A percentile compares a stretch with the other conserved stretches of the same genome.
Evolutionary conservation across 2,797 vertebrate genomes (phyloP).

Genomic region (Melanogrammus aeglefinus): DNA sequence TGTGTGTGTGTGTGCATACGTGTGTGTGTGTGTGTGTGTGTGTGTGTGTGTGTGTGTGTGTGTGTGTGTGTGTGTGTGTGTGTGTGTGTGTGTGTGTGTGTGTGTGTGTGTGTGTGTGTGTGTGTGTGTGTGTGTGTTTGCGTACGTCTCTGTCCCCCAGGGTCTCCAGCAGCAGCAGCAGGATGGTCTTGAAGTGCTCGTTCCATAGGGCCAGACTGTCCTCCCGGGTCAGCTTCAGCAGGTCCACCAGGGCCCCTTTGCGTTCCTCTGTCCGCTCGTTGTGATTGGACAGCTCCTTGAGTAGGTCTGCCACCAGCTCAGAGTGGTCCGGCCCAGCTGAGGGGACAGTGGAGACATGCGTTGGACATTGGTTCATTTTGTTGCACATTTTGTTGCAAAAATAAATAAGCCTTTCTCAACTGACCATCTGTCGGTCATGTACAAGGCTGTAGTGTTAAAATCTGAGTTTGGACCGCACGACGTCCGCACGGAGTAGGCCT

Average conservation of each 20-base stretch:
- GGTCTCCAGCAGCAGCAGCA: conserved; percentile 93
- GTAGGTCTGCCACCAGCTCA: conserved; percentile 92
- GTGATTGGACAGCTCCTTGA: conserved; percentile 97
- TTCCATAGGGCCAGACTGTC: conserved; percentile 95
- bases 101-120: too few relatives aligned
- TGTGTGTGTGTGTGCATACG: too few relatives aligned
- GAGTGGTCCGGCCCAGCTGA: conserved; percentile 85
- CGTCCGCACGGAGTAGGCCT: too few relatives aligned
- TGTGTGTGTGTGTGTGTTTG: neutral
- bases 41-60: too few relatives aligned
- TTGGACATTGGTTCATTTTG: neutral
- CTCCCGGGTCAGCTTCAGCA: conserved; percentile 93
- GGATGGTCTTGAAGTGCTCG: conserved; percentile 97
- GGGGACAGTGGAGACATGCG: conserved; percentile 4
- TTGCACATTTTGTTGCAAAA: neutral
- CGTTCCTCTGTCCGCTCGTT: conserved; percentile 94
- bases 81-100: too few relatives aligned
- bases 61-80: too few relatives aligned
- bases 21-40: too few relatives aligned
- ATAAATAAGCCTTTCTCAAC: neutral
- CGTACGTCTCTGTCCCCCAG: conserved; percentile 94
- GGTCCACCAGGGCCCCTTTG: conserved; percentile 89
- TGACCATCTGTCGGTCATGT: neutral
- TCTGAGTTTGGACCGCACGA: too few relatives aligned
- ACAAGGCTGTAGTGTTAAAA: too few relatives aligned